phyloP scores from a whole-genome alignment of 2,113 vertebrate species.

The Anoura caudifer region DNA sequence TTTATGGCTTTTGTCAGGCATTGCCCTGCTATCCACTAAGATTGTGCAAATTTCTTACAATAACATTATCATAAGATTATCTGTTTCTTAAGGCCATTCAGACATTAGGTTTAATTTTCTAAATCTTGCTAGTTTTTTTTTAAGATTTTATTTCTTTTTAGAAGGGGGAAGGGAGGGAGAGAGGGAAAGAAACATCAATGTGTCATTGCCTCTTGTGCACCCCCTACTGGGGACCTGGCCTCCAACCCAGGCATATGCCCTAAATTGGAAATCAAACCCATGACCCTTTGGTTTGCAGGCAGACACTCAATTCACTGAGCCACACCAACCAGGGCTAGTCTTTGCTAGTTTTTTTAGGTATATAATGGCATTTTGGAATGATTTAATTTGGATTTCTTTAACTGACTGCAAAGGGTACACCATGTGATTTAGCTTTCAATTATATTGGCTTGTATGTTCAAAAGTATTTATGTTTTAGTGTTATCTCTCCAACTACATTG shows the following conservation, averaged over 20 bases:
- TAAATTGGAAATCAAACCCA: too few relatives aligned
- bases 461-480: constrained; percentile 4
- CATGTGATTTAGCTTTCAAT: constrained; percentile 28
- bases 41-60: constrained; percentile 29
- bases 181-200: too few relatives aligned
- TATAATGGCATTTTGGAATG: not conserved
- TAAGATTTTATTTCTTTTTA: too few relatives aligned
- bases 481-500: constrained; percentile 12
- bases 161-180: too few relatives aligned
- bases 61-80: constrained; percentile 2
- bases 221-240: too few relatives aligned
- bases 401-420: not conserved
- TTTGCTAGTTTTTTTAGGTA: constrained; percentile 36
- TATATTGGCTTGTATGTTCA: constrained; percentile 6
- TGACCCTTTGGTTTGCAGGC: too few relatives aligned
- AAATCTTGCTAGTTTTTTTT: too few relatives aligned
- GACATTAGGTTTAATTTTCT: not conserved
- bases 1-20: constrained; percentile 28
- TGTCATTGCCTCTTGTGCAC: too few relatives aligned
- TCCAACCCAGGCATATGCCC: too few relatives aligned
- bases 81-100: not conserved
- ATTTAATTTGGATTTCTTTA: constrained; percentile 50
- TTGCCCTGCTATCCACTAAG: not conserved
- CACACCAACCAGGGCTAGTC: not conserved
- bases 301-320: too few relatives aligned